Percentiles rank a stretch among this genome's conserved stretches.
Evolutionary conservation across 2,113 vertebrate species (phyloP).

Genomic region (Uropsilus gracilis): DNA sequence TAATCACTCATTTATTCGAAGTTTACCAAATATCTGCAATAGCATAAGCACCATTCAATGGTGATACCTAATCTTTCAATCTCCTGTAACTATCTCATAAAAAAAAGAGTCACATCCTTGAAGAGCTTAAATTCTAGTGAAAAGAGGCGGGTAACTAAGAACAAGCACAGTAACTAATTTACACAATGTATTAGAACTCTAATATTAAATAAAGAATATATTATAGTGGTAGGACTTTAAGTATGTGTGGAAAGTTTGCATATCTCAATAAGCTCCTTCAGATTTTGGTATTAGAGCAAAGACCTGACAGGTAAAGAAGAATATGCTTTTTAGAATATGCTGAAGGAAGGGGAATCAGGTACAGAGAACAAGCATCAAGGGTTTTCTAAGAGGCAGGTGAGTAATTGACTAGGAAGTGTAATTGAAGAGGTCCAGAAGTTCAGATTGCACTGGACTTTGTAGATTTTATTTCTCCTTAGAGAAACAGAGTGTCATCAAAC

Average conservation of each 20-base stretch:
- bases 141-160: background rate
- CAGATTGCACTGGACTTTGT: background rate
- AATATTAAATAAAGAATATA: background rate
- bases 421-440: background rate
- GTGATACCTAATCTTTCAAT: no score
- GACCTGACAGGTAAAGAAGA: background rate
- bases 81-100: background rate
- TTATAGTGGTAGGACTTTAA: background rate
- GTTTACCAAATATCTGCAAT: background rate
- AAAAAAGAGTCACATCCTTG: background rate
- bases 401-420: background rate
- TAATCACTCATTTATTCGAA: background rate
- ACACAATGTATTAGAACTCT: background rate
- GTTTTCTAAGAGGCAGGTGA: background rate
- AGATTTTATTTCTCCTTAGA: background rate
- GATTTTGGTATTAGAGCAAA: background rate
- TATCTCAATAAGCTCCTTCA: background rate
- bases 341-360: no score
- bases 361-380: background rate
- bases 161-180: background rate
- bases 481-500: background rate
- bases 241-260: background rate
- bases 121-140: background rate
- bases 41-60: background rate
- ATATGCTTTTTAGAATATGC: accelerated